phyloP scores from a whole-genome alignment of 2,113 vertebrate species.

The Bubo scandiacus region DNA sequence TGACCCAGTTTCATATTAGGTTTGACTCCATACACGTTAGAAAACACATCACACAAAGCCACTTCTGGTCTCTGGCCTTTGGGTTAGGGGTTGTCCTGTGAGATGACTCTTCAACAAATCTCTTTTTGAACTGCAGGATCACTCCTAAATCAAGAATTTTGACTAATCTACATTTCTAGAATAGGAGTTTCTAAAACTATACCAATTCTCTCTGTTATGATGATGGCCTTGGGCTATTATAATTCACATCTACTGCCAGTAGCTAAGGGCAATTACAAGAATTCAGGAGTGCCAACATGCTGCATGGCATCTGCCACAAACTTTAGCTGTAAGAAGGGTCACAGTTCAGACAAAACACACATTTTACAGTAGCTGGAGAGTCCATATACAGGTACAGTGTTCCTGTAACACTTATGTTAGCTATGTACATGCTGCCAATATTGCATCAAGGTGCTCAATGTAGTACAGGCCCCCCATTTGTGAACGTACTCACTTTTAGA shows the following conservation, averaged over 20 bases:
- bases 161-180: not conserved
- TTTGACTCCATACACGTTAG: not conserved
- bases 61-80: not conserved
- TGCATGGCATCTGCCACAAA: not conserved
- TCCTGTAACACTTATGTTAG: not conserved
- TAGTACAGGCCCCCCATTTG: not conserved
- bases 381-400: fast-evolving
- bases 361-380: not conserved
- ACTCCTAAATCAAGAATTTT: not conserved
- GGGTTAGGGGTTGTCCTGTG: not conserved
- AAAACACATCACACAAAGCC: not conserved
- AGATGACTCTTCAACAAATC: not conserved
- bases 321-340: not conserved
- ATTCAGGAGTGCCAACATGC: not conserved
- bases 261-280: not conserved
- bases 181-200: not conserved
- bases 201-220: not conserved
- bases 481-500: not conserved
- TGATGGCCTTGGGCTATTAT: not conserved
- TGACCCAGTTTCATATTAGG: not conserved
- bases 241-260: not conserved
- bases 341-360: not conserved
- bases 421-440: not conserved
- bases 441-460: not conserved
- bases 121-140: not conserved